phyloP scores from a whole-genome alignment of 2,888 invertebrate species.

The Nasonia oneida region DNA sequence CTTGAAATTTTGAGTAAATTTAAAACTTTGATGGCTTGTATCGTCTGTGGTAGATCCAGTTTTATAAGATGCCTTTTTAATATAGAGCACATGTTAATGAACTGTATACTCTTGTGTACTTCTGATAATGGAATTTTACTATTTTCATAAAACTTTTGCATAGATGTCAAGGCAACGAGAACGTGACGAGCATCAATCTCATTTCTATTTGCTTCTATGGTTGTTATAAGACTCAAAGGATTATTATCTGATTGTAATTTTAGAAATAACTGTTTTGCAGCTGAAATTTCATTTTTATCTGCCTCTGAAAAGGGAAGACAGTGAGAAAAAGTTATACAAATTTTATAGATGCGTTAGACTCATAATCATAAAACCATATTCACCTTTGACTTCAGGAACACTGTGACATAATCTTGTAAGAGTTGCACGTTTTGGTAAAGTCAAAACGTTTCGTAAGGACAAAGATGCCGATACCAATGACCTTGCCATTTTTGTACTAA shows the following conservation, averaged over 20 bases:
- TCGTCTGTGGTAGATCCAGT: slow-evolving; percentile 29
- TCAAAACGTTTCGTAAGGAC: slow-evolving; percentile 23
- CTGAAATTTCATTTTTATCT: neutral
- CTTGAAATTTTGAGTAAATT: slow-evolving; percentile 39
- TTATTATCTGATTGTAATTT: neutral
- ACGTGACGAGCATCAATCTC: slow-evolving; percentile 47
- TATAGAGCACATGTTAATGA: slow-evolving; percentile 33
- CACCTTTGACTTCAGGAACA: slow-evolving; percentile 29
- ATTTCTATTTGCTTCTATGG: slow-evolving; percentile 36
- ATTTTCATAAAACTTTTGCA: slow-evolving; percentile 44
- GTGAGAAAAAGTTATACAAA: neutral
- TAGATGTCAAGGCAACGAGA: slow-evolving; percentile 26
- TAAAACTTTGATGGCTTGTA: slow-evolving; percentile 46
- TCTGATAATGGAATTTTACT: neutral
- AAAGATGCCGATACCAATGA: slow-evolving; percentile 20
- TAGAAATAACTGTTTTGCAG: neutral
- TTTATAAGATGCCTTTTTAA: slow-evolving; percentile 30
- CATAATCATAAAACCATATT: slow-evolving; percentile 2
- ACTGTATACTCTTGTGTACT: slow-evolving; percentile 17
- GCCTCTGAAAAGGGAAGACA: slow-evolving; percentile 13
- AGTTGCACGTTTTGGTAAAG: neutral
- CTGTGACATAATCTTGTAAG: slow-evolving; percentile 9
- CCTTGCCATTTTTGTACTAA: slow-evolving; percentile 21
- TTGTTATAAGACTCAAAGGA: slow-evolving; percentile 18
- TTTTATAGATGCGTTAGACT: neutral